These are phyloP conservation scores for Notothenia coriiceps DNA, from an alignment of 2,113 vertebrate species.

Conservation along the genomic window DNA sequence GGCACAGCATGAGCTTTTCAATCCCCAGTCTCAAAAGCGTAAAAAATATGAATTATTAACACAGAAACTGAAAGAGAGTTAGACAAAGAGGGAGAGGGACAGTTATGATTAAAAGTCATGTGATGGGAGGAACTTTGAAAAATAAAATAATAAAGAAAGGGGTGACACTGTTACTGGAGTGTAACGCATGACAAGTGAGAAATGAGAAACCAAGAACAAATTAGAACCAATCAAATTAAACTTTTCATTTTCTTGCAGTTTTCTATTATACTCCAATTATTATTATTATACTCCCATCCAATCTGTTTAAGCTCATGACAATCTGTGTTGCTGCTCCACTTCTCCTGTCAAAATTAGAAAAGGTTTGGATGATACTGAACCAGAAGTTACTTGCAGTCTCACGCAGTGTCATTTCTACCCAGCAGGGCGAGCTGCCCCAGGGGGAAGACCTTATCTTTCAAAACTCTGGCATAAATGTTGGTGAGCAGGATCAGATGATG, in stretches of 20 bases:
- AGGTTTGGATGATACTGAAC: neutral
- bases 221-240: slow-evolving; percentile 12
- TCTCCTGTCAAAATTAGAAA: slow-evolving; percentile 10
- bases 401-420: slow-evolving; percentile 16
- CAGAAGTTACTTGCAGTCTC: slow-evolving; percentile 1
- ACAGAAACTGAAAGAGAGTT: slow-evolving; percentile 10
- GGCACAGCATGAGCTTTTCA: slow-evolving; percentile 59
- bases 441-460: slow-evolving; percentile 49
- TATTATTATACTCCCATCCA: neutral
- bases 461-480: slow-evolving; percentile 23
- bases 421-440: slow-evolving; percentile 43
- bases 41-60: slow-evolving; percentile 39
- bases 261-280: neutral
- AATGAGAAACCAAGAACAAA: slow-evolving; percentile 14
- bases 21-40: slow-evolving; percentile 27
- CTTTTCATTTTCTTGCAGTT: neutral
- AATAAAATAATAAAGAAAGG: neutral
- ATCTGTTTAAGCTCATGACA: neutral
- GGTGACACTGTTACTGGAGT: neutral
- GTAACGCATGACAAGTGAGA: neutral
- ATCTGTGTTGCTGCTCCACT: neutral
- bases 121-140: neutral
- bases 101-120: neutral
- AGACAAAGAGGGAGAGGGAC: slow-evolving; percentile 8
- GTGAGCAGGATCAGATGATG: slow-evolving; percentile 34